Conservation (phyloP, 2,888 invertebrate species). For the Myopa tessellatipennis region DNA sequence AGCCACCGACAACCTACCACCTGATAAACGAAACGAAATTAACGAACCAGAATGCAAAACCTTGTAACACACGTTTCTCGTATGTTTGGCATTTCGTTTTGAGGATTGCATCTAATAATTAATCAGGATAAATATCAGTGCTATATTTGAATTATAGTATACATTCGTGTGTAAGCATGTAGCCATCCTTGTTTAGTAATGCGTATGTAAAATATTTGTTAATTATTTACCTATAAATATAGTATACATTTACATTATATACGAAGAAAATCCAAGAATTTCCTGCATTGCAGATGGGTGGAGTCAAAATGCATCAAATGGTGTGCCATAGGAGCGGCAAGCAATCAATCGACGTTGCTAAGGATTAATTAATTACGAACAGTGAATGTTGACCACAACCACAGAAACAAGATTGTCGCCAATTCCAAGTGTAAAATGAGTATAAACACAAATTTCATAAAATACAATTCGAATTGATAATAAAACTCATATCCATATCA, state of each 20-base stretch:
- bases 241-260: neutral
- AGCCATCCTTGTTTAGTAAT: neutral
- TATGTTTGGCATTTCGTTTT: slow-evolving; percentile 21
- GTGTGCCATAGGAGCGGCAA: neutral
- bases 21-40: slow-evolving; percentile 9
- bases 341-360: slow-evolving; percentile 15
- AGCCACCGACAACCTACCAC: slow-evolving; percentile 3
- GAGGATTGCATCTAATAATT: slow-evolving; percentile 44
- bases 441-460: no score
- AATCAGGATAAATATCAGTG: slow-evolving; percentile 43
- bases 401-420: no score
- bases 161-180: slow-evolving; percentile 7
- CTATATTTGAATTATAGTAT: slow-evolving; percentile 37
- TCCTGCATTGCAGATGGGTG: neutral
- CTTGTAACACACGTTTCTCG: slow-evolving; percentile 10
- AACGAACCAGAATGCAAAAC: slow-evolving; percentile 16
- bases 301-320: slow-evolving; percentile 2
- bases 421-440: no score
- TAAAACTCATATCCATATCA: no score
- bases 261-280: neutral
- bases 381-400: no score
- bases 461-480: no score
- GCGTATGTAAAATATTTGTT: slow-evolving; percentile 13
- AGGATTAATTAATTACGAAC: no score
- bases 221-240: slow-evolving; percentile 28